Base-by-base conservation (phyloP, 2,113 vertebrate species). In the Uropsilus gracilis region DNA sequence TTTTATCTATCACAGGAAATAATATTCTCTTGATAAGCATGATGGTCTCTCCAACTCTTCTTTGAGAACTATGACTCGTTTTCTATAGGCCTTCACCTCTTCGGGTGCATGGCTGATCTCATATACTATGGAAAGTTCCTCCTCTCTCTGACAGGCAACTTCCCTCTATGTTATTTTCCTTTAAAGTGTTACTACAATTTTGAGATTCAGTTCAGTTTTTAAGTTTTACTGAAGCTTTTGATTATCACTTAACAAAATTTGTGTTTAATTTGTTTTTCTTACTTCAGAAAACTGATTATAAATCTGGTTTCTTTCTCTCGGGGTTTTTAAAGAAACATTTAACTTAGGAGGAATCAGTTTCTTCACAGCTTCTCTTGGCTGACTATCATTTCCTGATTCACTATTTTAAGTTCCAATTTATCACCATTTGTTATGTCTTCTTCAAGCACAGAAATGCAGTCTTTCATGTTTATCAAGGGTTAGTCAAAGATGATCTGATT, bases 311-410 rank as follows among this genome's bases (percentile, higher is more conserved):
- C 99, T 99, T 98, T 99, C 99, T 96, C 99, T 99, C 99, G 88
- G 86, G 6, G 99, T 99, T 98, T 99, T 99, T 95, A 99, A 98
- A 94, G 99, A 99, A 95, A 99, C 99, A 97, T 99, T 99, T 97
- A 99, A 97, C 99, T 99, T 99, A 68, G 99, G 99, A 96, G 99
- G 99, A 98, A 99, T 99, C 57, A 99, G 97, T 93, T 99, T 99
- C 98, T 99, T 99, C 93, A 99, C 98, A 97, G 99, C 99, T 98
- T 99, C 98, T 99, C 98, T 97, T 99, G 99, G n/a, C 97, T 97
- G 93, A 97, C 98, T 98, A 93, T 95, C 98, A 10, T 98, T 98
- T 97, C 98, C 98, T 75, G 98, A 91, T 86, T 98, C 98, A 44
- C 78, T 91, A 90, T 66, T 77, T 98, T 98, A 0, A 89, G 66